phyloP scores from a whole-genome alignment of 2,113 vertebrate genomes.

The Muscicapa adusta region DNA sequence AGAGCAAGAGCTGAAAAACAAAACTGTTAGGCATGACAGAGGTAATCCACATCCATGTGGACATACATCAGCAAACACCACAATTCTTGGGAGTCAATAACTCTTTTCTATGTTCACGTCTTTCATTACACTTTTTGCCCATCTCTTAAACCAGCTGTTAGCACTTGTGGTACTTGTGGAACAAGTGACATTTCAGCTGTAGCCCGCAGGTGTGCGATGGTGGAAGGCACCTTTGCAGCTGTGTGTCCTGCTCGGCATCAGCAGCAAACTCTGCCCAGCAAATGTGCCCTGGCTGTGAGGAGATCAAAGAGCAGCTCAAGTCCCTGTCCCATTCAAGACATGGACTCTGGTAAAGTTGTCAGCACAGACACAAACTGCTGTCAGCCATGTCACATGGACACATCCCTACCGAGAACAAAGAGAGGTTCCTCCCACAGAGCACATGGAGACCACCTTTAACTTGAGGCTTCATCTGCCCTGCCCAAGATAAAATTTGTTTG shows the following conservation, averaged over 20 bases:
- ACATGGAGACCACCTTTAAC: background rate
- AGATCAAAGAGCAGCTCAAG: background rate
- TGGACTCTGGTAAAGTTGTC: background rate
- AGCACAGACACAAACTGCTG: background rate
- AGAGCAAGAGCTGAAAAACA: background rate
- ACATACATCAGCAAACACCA: accelerated
- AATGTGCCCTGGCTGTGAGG: accelerated
- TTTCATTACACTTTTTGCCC: background rate
- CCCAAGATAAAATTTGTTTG: background rate
- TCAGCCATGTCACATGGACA: accelerated
- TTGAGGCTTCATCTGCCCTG: background rate
- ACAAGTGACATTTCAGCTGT: background rate
- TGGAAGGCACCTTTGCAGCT: background rate
- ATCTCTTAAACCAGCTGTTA: background rate
- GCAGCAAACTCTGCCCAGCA: background rate
- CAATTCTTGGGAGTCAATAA: background rate
- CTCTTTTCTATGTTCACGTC: background rate
- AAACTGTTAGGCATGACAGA: background rate
- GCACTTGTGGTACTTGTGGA: background rate
- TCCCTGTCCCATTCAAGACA: accelerated
- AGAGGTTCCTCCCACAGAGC: background rate
- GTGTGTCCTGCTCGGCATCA: background rate
- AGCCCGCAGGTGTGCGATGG: background rate
- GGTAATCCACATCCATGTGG: background rate
- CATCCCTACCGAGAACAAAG: accelerated